phyloP scores from a whole-genome alignment of 2,888 invertebrate species.

The Bursaphelenchus okinawaensis region DNA sequence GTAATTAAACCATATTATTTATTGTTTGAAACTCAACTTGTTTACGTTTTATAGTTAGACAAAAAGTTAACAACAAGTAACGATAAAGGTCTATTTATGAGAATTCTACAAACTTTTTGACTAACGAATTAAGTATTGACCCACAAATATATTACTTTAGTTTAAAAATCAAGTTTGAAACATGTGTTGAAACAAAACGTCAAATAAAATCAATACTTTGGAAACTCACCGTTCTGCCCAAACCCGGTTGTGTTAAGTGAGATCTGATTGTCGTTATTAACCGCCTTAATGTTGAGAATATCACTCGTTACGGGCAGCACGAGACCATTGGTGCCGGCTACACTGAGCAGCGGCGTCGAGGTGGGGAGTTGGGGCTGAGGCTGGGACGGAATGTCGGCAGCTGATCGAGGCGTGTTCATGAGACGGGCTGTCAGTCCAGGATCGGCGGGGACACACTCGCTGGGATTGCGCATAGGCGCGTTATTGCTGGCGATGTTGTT shows the following conservation, averaged over 20 bases:
- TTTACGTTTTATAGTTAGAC: too few relatives aligned
- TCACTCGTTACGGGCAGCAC: conserved; percentile 18
- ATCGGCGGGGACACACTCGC: conserved; percentile 9
- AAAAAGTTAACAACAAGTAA: too few relatives aligned
- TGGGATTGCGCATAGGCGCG: conserved; percentile 11
- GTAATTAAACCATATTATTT: conserved; percentile 1
- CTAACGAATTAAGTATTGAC: too few relatives aligned
- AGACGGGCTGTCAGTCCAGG: conserved; percentile 4
- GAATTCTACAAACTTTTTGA: too few relatives aligned
- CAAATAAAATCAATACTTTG: too few relatives aligned
- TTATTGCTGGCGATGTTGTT: background rate
- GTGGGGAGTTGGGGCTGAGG: conserved; percentile 25
- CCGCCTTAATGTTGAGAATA: conserved; percentile 20
- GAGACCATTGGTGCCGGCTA: conserved; percentile 5
- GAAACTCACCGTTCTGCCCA: conserved; percentile 12
- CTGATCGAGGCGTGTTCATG: conserved; percentile 8
- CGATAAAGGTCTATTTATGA: too few relatives aligned
- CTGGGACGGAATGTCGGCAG: conserved; percentile 29
- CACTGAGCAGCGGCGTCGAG: background rate
- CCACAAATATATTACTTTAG: too few relatives aligned
- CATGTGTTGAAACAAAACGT: too few relatives aligned
- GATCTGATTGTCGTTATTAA: conserved; percentile 21
- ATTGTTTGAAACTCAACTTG: background rate
- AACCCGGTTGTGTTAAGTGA: conserved; percentile 18
- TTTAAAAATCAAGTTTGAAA: too few relatives aligned